Base-by-base conservation (phyloP, 1,140 invertebrate genomes). In the Bilobella aurantiaca region DNA sequence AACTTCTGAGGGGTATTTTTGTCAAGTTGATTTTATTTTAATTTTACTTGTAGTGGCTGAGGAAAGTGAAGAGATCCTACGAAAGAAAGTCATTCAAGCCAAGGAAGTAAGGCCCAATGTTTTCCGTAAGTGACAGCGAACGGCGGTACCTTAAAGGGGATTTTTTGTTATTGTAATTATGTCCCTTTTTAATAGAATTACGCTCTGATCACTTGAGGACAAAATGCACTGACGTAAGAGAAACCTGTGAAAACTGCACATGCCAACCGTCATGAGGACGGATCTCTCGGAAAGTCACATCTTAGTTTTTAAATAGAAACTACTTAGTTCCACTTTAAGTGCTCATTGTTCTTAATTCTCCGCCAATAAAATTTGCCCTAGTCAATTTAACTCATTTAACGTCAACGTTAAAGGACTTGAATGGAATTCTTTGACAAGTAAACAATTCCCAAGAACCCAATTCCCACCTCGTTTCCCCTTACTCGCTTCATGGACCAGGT, bases 51-150 rank as follows among this genome's bases (percentile, higher is more conserved):
- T 18, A 42, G 47, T 72, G 3, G 70, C 70, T 25, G 37, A 61
- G 28, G 70, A 72, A 46, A 67, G 68, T 14, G 62, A 72, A 31
- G 70, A 72, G 27, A 28, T 72, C 16, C 32, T 72, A 12, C 34
- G 63, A n/a, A 64, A 31, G 18, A 67, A 72, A 68, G 68, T 72
- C 46, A 63, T 72, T 27, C 70, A 72, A 58, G 63, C 64, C 0
- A 29, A 68, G 60, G 46, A 69, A 64, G 53, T 72, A 1, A 25
- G 61, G 59, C 65, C 62, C 0, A 56, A 69, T 53, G 67, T 68
- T 49, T 72, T 57, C 46, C 18, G 70, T 72, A 65, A 72, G 63
- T 62, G 8, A 27, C 25, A 27, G 28, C 30, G 21, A 12, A 18
- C 49, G n/a, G n/a, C n/a, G n/a, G n/a, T n/a, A 27, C 53, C 14